phyloP scores from a whole-genome alignment of 37 sponge, comb jelly and placozoan species.

The Oscarella lobularis region DNA sequence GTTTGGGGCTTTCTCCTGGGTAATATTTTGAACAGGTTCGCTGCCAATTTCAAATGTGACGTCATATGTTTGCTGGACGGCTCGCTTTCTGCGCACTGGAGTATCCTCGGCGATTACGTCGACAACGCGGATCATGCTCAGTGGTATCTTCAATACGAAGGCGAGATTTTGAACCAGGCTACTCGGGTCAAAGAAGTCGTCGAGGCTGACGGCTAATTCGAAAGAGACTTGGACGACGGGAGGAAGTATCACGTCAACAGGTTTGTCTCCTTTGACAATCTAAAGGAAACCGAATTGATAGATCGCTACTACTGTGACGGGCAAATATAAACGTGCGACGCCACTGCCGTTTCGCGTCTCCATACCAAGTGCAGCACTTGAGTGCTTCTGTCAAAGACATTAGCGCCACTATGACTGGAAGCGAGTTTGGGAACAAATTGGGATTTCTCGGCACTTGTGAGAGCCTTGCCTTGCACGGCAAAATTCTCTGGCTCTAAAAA shows the following conservation, averaged over 20 bases:
- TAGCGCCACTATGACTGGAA: conserved; percentile 22
- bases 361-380: conserved; percentile 43
- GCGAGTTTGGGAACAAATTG: neutral
- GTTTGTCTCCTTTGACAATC: conserved; percentile 54
- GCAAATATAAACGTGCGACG: too few species aligned
- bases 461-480: neutral
- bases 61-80: too few species aligned
- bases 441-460: neutral
- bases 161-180: conserved; percentile 48
- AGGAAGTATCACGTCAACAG: conserved; percentile 59
- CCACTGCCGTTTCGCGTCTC: neutral
- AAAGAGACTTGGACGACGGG: conserved; percentile 65
- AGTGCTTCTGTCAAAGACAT: conserved; percentile 49
- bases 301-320: neutral
- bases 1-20: conserved; percentile 9
- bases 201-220: conserved; percentile 38
- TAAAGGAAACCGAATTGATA: neutral
- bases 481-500: conserved; percentile 2
- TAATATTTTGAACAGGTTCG: conserved; percentile 21
- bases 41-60: conserved; percentile 47
- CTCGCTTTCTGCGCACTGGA: neutral
- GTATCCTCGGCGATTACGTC: conserved; percentile 40
- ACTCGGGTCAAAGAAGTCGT: conserved; percentile 49
- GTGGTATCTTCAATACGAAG: conserved; percentile 44
- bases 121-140: conserved; percentile 42